phyloP scores from a whole-genome alignment of 2,888 invertebrate species.

The Aquatica leii region DNA sequence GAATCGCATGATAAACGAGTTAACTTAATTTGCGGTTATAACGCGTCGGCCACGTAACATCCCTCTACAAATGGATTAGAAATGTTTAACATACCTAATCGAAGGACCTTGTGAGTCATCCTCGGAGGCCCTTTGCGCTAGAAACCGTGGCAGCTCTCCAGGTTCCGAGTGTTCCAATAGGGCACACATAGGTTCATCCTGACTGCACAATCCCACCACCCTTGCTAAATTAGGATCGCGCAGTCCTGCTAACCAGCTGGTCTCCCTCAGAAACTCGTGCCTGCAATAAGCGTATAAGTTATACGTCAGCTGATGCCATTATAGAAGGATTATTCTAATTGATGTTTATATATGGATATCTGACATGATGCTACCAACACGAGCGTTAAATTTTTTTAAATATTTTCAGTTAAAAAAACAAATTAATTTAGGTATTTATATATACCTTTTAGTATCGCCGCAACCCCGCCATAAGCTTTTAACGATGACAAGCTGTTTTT shows the following conservation, averaged over 20 bases:
- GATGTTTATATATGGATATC: conserved; percentile 39
- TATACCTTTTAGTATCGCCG: conserved; percentile 63
- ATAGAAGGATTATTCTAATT: conserved; percentile 23
- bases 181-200: conserved; percentile 85
- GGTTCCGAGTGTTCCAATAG: conserved; percentile 90
- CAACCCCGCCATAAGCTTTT: conserved; percentile 78
- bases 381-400: no score
- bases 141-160: conserved; percentile 81
- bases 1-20: no score
- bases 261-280: conserved; percentile 87
- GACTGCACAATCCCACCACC: conserved; percentile 81
- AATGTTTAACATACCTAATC: conserved; percentile 59
- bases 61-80: no score
- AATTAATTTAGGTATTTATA: no score
- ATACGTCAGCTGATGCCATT: conserved; percentile 36
- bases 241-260: conserved; percentile 83
- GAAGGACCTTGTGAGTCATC: conserved; percentile 62
- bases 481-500: conserved; percentile 77
- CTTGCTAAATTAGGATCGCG: conserved; percentile 85
- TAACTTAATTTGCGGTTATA: no score
- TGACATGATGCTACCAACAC: no score
- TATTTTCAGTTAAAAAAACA: no score
- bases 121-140: conserved; percentile 55
- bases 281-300: conserved; percentile 61
- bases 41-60: no score